Evolutionary conservation across 2,797 vertebrate species (phyloP).

Genomic region (Chelidonichthys spinosus): DNA sequence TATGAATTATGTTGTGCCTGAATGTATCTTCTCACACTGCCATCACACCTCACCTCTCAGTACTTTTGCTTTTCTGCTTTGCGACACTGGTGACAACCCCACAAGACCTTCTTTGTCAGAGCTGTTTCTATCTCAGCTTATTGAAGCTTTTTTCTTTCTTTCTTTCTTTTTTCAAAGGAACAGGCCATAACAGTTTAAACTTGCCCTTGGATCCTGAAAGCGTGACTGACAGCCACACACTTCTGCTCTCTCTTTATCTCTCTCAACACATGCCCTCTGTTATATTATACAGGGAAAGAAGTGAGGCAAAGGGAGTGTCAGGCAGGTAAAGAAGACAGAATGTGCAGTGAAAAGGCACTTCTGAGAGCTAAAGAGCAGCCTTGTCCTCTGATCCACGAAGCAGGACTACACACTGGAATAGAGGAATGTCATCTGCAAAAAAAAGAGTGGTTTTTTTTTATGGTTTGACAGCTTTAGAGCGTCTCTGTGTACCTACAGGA

Average conservation of each 20-base stretch:
- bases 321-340: slow-evolving; percentile 19
- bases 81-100: slow-evolving; percentile 46
- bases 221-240: slow-evolving; percentile 40
- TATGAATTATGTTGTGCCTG: slow-evolving; percentile 27
- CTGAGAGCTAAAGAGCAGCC: slow-evolving; percentile 18
- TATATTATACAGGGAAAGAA: slow-evolving; percentile 31
- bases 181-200: slow-evolving; percentile 35
- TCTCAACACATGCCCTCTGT: slow-evolving; percentile 13
- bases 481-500: slow-evolving; percentile 10
- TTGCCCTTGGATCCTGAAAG: slow-evolving; percentile 44
- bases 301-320: slow-evolving; percentile 15
- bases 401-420: slow-evolving; percentile 19
- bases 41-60: slow-evolving; percentile 29
- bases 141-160: slow-evolving; percentile 8
- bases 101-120: slow-evolving; percentile 43
- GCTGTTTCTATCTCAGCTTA: slow-evolving; percentile 33
- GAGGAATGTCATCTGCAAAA: slow-evolving; percentile 26
- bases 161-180: slow-evolving; percentile 33
- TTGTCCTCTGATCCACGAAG: slow-evolving; percentile 44
- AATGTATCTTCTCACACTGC: slow-evolving; percentile 33
- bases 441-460: slow-evolving; percentile 15
- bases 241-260: slow-evolving; percentile 29
- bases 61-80: slow-evolving; percentile 33
- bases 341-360: slow-evolving; percentile 25
- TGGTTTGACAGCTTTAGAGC: slow-evolving; percentile 21